Conservation (phyloP, 2,797 vertebrate species). For the Acipenser ruthenus region DNA sequence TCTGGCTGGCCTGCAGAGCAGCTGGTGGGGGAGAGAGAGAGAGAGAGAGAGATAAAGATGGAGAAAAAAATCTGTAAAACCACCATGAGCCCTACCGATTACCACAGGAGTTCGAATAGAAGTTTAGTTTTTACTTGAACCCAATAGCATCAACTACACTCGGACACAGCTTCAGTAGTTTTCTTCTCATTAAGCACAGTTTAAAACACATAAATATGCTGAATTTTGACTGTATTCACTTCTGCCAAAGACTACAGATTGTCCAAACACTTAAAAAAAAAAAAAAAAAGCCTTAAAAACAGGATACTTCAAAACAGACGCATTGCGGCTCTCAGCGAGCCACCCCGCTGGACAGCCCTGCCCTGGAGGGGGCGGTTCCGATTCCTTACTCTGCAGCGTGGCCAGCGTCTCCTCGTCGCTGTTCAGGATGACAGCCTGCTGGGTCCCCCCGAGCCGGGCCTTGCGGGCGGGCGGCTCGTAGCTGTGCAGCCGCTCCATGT, state of each 20-base stretch:
- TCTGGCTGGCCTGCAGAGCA: conserved; percentile 73
- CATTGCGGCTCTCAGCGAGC: no score
- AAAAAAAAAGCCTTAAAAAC: no score
- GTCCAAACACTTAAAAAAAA: no score
- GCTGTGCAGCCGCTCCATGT: conserved; percentile 88
- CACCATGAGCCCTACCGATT: background rate
- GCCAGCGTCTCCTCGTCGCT: conserved; percentile 81
- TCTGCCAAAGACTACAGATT: no score
- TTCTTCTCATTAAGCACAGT: no score
- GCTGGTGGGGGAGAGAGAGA: conserved; percentile 30
- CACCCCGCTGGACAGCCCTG: no score
- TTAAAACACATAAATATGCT: no score
- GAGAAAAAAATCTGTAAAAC: background rate
- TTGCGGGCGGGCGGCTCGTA: conserved; percentile 55
- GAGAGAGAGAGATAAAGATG: conserved; percentile 9
- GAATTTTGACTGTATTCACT: no score
- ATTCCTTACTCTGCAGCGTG: conserved; percentile 77
- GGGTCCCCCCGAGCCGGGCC: conserved; percentile 37
- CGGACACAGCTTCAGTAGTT: no score
- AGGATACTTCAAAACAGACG: no score
- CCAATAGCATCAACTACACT: no score
- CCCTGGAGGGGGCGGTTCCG: background rate
- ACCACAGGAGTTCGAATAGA: background rate
- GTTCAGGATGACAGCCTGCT: conserved; percentile 84
- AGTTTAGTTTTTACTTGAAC: no score